These are phyloP conservation scores for Cataglyphis cursor DNA, from an alignment of 2,888 invertebrate genomes.

Conservation along the genomic window DNA sequence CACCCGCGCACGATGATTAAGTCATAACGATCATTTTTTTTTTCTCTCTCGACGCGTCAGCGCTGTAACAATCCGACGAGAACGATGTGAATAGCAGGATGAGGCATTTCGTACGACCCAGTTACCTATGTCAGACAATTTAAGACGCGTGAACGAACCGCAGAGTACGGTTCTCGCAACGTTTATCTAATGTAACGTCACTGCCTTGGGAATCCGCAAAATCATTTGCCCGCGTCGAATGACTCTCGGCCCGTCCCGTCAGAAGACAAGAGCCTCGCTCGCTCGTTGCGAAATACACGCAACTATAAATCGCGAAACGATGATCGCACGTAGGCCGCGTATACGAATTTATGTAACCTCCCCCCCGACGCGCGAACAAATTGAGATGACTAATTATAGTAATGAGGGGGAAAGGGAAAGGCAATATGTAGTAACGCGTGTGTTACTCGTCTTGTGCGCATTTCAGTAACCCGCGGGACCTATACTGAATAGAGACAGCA, in stretches of 20 bases:
- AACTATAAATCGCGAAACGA: slow-evolving; percentile 56
- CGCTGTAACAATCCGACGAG: slow-evolving; percentile 34
- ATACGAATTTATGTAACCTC: slow-evolving; percentile 58
- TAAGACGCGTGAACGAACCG: slow-evolving; percentile 51
- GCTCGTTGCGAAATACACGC: slow-evolving; percentile 48
- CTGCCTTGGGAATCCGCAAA: slow-evolving; percentile 54
- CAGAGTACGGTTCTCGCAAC: slow-evolving; percentile 35
- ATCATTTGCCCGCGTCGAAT: slow-evolving; percentile 55
- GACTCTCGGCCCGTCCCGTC: slow-evolving; percentile 11
- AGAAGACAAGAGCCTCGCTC: slow-evolving; percentile 23
- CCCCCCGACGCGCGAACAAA: slow-evolving; percentile 67
- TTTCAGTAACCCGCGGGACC: slow-evolving; percentile 56
- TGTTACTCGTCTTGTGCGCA: slow-evolving; percentile 3
- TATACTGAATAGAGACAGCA: slow-evolving; percentile 54
- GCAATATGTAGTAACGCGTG: slow-evolving; percentile 69
- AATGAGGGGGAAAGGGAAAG: slow-evolving; percentile 77
- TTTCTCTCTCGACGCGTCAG: not conserved
- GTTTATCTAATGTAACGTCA: slow-evolving; percentile 53
- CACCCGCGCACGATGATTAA: slow-evolving; percentile 34
- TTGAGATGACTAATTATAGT: slow-evolving; percentile 76
- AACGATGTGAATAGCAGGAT: slow-evolving; percentile 43
- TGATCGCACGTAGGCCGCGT: slow-evolving; percentile 54
- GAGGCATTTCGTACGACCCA: slow-evolving; percentile 45
- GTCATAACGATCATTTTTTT: slow-evolving; percentile 38
- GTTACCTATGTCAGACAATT: slow-evolving; percentile 48